Evolutionary conservation across 2,797 vertebrate genomes (phyloP), one percentile per base, ranked within the genome.

Genomic region (Alauda arvensis): DNA sequence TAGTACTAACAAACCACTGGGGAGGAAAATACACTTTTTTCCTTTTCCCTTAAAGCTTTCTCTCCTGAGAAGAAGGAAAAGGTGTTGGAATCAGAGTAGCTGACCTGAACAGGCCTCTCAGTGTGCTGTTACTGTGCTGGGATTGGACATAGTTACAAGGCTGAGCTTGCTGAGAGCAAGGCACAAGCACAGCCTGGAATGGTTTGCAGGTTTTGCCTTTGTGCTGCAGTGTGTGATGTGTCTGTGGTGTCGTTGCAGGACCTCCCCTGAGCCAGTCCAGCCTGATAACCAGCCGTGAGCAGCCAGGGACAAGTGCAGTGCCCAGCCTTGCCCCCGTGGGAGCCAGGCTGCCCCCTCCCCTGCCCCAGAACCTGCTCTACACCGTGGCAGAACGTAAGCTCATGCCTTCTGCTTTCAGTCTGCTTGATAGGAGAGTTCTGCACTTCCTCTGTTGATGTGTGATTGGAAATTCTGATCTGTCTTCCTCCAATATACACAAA

Each of bases 311-410:
- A 28, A 98, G 96, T 23, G 80, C 96, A 25, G 97, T 98, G 87
- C 97, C 97, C 96, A 97, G 93, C 51, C 96, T 97, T 59, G 96
- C 97, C 43, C 96, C 97, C 8, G 93, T 97, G 56, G 97, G 97
- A 95, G 96, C 97, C 77, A 96, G 97, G 86, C 96, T 98, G 76
- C 97, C 97, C 96, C 97, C 97, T 96, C 96, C 97, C 60, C 96
- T 99, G 92, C 97, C 99, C 96, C 98, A 98, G 93, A 99, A 98
- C 95, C 98, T 99, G 89, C 98, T 98, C 94, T 99, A 99, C 86
- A 98, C 98, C 91, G 98, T 98, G 88, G 98, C 99, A 92, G 99
- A 99, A 98, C 98, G 99, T 99, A 98, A 99, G 99, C 96, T 96
- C 55, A 83, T 70, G 59, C 87, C 88, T 84, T n/a, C 96, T n/a